Percentiles rank a stretch among this genome's conserved stretches.
Evolutionary conservation across 2,113 vertebrate genomes (phyloP).

Genomic region (Cisticola juncidis): DNA sequence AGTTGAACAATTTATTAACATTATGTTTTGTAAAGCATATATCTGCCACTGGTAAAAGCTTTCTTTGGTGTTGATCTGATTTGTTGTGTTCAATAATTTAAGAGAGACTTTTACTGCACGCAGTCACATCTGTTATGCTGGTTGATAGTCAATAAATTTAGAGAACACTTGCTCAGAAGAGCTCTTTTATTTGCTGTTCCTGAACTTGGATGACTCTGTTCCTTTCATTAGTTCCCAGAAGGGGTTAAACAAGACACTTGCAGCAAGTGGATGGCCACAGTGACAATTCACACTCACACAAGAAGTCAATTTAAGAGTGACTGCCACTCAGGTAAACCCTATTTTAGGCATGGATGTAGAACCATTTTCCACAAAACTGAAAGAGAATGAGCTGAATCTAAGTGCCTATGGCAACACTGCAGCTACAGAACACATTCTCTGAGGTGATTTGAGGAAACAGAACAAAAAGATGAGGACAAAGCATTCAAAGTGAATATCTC

Average conservation of each 20-base stretch:
- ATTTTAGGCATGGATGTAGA: background rate
- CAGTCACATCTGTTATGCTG: background rate
- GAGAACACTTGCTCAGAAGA: background rate
- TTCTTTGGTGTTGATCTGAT: slow-evolving; percentile 24
- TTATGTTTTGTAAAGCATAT: background rate
- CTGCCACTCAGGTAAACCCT: background rate
- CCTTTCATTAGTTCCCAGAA: background rate
- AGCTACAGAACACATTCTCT: rapidly evolving
- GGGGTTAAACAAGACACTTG: slow-evolving; percentile 1
- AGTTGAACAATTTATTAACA: background rate
- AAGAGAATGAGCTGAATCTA: background rate
- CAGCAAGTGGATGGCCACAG: background rate
- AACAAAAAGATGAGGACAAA: background rate
- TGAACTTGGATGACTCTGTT: background rate
- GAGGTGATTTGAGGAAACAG: background rate
- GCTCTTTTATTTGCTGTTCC: background rate
- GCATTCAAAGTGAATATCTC: background rate
- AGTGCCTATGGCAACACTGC: background rate
- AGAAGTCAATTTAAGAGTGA: background rate
- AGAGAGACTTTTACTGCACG: background rate
- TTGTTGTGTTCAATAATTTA: slow-evolving; percentile 49
- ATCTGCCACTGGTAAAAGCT: slow-evolving; percentile 33
- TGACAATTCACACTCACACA: background rate
- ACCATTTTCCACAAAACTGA: background rate
- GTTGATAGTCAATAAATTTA: slow-evolving; percentile 28